Conservation (phyloP, 1,140 invertebrate genomes). For the Ceratosolen solmsi region DNA sequence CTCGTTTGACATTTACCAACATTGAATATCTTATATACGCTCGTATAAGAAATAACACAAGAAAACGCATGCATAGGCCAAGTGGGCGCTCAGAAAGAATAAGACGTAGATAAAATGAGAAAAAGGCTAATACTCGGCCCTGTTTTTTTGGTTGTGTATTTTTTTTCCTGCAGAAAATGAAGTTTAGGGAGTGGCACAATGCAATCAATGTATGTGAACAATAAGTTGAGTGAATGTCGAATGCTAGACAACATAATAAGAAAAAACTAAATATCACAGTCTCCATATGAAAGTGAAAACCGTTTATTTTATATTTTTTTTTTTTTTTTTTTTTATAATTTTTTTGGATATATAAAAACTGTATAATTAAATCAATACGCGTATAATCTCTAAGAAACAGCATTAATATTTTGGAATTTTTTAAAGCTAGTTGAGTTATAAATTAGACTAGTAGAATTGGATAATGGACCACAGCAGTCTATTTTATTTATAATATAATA, state of each 20-base stretch:
- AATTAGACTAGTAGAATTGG: too few species aligned
- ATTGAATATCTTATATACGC: neutral
- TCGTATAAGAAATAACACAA: neutral
- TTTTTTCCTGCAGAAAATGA: neutral
- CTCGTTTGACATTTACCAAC: slow-evolving; percentile 38
- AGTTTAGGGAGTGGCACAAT: neutral
- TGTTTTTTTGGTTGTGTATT: neutral
- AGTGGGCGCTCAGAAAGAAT: neutral
- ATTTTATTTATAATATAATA: too few species aligned
- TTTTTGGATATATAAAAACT: too few species aligned
- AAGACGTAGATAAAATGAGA: neutral
- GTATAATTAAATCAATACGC: too few species aligned
- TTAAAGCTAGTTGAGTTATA: too few species aligned
- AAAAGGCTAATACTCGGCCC: neutral
- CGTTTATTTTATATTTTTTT: neutral
- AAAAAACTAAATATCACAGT: neutral
- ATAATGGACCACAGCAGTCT: too few species aligned
- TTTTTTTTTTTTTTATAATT: too few species aligned
- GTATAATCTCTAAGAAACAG: too few species aligned
- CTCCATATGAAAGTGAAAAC: neutral
- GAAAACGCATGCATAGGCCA: neutral
- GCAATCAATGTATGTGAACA: slow-evolving; percentile 10
- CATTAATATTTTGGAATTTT: too few species aligned
- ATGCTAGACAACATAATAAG: neutral
- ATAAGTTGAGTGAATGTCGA: slow-evolving; percentile 4